Evolutionary conservation across 2,113 vertebrate species (phyloP).

Genomic region (Syngnathus floridae): DNA sequence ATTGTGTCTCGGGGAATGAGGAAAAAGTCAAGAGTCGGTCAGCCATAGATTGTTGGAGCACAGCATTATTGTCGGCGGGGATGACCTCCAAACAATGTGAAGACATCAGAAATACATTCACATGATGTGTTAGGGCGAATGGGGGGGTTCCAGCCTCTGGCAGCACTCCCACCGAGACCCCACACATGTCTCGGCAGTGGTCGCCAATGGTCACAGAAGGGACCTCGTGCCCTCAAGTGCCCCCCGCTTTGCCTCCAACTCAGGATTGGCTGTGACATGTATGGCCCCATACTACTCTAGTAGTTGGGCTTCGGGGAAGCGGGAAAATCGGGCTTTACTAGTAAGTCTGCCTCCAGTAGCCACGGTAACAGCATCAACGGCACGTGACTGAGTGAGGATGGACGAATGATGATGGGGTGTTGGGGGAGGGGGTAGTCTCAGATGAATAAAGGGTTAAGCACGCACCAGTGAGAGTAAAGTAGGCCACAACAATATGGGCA

Average conservation of each 20-base stretch:
- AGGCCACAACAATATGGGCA: conserved; percentile 62
- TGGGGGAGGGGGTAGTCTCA: conserved; percentile 16
- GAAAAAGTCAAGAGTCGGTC: conserved; percentile 35
- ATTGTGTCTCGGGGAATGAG: conserved; percentile 18
- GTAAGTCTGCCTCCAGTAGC: conserved; percentile 64
- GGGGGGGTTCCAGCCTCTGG: conserved; percentile 29
- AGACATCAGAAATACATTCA: conserved; percentile 23
- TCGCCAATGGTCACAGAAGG: conserved; percentile 32
- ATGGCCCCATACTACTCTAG: conserved; percentile 16
- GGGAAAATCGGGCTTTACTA: conserved; percentile 26
- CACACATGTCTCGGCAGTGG: conserved; percentile 33
- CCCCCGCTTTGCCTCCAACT: not conserved
- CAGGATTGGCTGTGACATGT: conserved; percentile 41
- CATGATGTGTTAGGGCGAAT: conserved; percentile 20
- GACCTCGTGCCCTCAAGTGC: conserved; percentile 28
- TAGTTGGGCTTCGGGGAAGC: conserved; percentile 33
- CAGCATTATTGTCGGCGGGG: not conserved
- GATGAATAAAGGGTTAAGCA: conserved; percentile 62
- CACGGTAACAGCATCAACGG: conserved; percentile 66
- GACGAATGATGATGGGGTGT: not conserved
- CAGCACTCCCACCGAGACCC: conserved; percentile 11
- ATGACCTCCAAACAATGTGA: conserved; percentile 38
- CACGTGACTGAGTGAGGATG: conserved; percentile 50
- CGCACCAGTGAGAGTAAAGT: conserved; percentile 62
- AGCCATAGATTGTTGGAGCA: conserved; percentile 14